Evolutionary conservation across 2,888 invertebrate genomes (phyloP), one percentile per base, ranked within the genome.

Genomic region (Megalurothrips usitatus): DNA sequence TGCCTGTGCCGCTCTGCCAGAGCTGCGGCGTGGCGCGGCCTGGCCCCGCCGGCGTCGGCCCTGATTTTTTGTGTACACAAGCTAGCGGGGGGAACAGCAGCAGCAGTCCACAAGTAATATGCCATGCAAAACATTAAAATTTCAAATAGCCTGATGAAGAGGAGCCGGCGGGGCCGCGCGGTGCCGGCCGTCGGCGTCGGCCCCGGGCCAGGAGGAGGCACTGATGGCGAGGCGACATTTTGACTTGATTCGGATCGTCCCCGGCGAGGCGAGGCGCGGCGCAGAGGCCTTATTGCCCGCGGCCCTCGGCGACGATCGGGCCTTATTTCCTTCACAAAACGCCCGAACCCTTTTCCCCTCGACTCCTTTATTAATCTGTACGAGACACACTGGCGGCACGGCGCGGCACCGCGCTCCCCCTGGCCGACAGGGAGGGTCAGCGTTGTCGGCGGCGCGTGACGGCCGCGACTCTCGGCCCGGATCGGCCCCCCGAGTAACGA

Each of bases 61-160:
- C 68, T 75, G 68, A 75, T 75, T 75, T 75, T 75, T 75, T 75
- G 68, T 75, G 68, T 75, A 75, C 68, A 75, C 68, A 75, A 75
- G 68, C 68, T 75, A 75, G 68, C 68, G 68, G 23, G 68, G n/a
- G 26, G 26, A 52, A 52, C 52, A 52, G 26, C 58, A 43, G 58
- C 58, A 26, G 68, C 68, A 75, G 68, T 75, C 68, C 68, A 75
- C 68, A 75, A 75, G 23, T 75, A 75, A 75, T 75, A 75, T 75
- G 68, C 68, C 68, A 75, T 75, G 68, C 68, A 75, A 75, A 75
- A 75, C 68, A 75, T 75, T 75, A 75, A 75, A 75, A 75, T 75
- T 75, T 75, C 68, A 75, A 75, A 75, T 75, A 26, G 68, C 68
- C 68, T 75, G 68, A 75, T 75, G 68, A 75, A 75, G 68, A 75